A percentile compares a stretch with the other conserved stretches of the same genome.
Conservation (phyloP, 2,888 invertebrate genomes). For the Plutella xylostella region DNA sequence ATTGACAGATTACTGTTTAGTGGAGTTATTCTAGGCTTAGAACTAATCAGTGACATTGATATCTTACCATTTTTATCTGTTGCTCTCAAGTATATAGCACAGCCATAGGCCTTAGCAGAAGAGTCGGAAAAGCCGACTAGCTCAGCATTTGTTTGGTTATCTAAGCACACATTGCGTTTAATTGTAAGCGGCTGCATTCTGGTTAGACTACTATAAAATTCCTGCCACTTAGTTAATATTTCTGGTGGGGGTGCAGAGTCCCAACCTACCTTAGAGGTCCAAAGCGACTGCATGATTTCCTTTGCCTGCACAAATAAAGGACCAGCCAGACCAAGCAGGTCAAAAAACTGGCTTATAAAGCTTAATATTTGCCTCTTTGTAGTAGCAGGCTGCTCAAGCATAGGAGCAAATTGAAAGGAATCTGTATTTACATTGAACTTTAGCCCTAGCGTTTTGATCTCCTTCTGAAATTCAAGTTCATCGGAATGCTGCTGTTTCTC, state of each 20-base stretch:
- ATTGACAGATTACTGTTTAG: constrained; percentile 11
- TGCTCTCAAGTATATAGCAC: constrained; percentile 16
- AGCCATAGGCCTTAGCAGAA: constrained; percentile 12
- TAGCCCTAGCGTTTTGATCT: constrained; percentile 1
- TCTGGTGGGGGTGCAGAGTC: background rate
- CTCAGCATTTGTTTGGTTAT: background rate
- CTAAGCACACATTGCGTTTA: background rate
- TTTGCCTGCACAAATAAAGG: background rate
- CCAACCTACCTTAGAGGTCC: background rate
- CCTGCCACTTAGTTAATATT: background rate
- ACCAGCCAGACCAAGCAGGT: background rate
- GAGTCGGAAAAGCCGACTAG: constrained; percentile 17
- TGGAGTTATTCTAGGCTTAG: background rate
- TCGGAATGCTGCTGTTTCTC: background rate
- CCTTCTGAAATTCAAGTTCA: background rate
- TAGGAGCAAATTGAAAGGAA: background rate
- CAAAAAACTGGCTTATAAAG: constrained; percentile 1
- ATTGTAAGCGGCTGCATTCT: constrained; percentile 12
- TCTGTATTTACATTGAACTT: background rate
- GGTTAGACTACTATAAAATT: background rate
- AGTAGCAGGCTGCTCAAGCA: background rate
- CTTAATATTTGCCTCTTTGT: constrained; percentile 2
- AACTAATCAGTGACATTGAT: background rate
- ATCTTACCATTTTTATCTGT: constrained; percentile 2
- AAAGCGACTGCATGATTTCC: background rate